Evolutionary conservation across 2,797 vertebrate genomes (phyloP), one percentile per base, ranked within the genome.

Genomic region (Ispidina picta): DNA sequence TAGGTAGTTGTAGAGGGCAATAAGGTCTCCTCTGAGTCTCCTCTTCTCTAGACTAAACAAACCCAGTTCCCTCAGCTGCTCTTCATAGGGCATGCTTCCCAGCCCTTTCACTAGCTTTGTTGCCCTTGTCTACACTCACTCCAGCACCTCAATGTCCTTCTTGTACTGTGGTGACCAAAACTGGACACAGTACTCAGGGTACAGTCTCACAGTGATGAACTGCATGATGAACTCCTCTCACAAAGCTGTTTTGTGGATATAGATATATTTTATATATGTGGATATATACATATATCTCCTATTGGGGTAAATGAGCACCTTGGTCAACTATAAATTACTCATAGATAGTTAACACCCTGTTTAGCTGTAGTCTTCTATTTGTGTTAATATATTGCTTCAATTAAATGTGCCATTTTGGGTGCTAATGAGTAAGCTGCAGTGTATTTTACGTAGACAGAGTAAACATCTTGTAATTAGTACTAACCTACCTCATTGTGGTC

Each of bases 361-460:
- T 69, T 77, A 85, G 72, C 86, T 91, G 58, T 83, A 93, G 88
- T 88, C 72, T 22, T n/a, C 55, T 77, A 18, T 91, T 87, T 80
- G 48, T 75, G 68, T 88, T 92, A 90, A 55, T 52, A 43, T 28
- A 71, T 82, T 72, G 39, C 68, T 89, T 58, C 76, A 70, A 84
- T 69, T 94, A 83, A 84, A 82, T 52, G 48, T 92, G 75, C 48
- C 48, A 48, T 79, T 94, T 93, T 75, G 43, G 66, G 83, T 91
- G 90, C 90, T 95, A 93, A 94, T 92, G 82, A 92, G 63, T 51
- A 44, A 93, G 77, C 77, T 86, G 80, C 84, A 71, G 68, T 58
- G 84, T 84, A 59, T 86, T 95, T 96, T 92, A 52, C 66, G 71
- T 63, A 49, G 63, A 33, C 26, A 92, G 84, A 86, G 89, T 87